These are phyloP conservation scores for Ancistrus triradiatus DNA, from an alignment of 2,113 vertebrate species.

Conservation along the genomic window DNA sequence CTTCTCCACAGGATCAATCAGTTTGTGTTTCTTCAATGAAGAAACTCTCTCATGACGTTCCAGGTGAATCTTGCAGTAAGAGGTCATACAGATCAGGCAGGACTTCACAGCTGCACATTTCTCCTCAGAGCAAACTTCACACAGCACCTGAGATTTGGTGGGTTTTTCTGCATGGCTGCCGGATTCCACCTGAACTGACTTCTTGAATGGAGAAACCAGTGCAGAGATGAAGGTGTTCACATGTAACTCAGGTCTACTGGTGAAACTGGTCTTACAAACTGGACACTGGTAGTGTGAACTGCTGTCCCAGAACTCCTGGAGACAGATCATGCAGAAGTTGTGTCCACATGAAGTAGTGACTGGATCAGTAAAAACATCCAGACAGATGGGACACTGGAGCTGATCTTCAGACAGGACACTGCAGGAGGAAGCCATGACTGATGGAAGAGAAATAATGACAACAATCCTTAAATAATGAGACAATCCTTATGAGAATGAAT, in stretches of 20 bases:
- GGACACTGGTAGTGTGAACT: slow-evolving; percentile 6
- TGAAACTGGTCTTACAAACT: background rate
- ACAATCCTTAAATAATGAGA: no score
- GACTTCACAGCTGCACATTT: background rate
- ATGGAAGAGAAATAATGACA: no score
- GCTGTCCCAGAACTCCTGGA: background rate
- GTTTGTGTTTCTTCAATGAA: slow-evolving; percentile 6
- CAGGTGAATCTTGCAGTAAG: background rate
- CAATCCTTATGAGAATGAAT: no score
- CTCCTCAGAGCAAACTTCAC: background rate
- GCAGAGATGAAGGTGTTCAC: slow-evolving; percentile 4
- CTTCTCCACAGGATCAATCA: slow-evolving; percentile 4
- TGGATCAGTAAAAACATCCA: slow-evolving; percentile 5
- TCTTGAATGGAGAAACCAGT: background rate
- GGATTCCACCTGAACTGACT: slow-evolving; percentile 3
- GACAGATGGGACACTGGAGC: background rate
- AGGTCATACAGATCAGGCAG: slow-evolving; percentile 3
- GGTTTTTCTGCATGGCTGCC: background rate
- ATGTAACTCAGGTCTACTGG: background rate
- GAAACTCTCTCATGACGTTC: background rate
- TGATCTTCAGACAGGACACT: no score
- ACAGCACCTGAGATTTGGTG: background rate
- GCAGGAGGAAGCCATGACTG: no score
- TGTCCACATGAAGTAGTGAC: background rate
- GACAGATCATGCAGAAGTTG: background rate